A percentile compares a stretch with the other conserved stretches of the same genome.
These are phyloP conservation scores for Pollenia labialis DNA, from an alignment of 2,888 invertebrate species.

Conservation along the genomic window DNA sequence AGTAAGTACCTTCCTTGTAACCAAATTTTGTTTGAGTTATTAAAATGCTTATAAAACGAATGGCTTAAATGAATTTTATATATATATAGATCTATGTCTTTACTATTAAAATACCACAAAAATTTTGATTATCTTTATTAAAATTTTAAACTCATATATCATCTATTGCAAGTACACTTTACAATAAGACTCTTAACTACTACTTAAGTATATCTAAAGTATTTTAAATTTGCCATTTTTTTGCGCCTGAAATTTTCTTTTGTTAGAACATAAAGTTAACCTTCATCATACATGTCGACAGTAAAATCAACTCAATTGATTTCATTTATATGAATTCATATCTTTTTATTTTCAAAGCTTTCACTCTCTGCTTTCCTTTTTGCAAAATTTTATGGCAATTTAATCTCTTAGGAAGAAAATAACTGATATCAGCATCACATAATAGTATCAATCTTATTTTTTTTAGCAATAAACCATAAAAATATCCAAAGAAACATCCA, in stretches of 20 bases:
- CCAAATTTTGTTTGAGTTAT: too few relatives aligned
- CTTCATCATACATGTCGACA: constrained; percentile 41
- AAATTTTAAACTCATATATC: neutral
- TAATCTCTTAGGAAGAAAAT: constrained; percentile 64
- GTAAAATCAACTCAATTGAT: constrained; percentile 31
- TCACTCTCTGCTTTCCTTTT: too few relatives aligned
- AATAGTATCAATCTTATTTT: constrained; percentile 63
- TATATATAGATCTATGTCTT: too few relatives aligned
- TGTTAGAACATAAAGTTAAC: constrained; percentile 6
- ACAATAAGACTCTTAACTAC: constrained; percentile 4
- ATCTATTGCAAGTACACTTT: neutral
- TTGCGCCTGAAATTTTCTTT: constrained; percentile 14
- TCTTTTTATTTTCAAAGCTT: constrained; percentile 6
- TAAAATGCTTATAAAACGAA: too few relatives aligned
- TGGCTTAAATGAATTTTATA: too few relatives aligned
- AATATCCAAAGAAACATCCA: constrained; percentile 33
- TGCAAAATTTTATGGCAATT: constrained; percentile 61
- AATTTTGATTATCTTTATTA: neutral
- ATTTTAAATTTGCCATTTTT: constrained; percentile 15
- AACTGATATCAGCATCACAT: constrained; percentile 60
- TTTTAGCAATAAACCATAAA: constrained; percentile 66
- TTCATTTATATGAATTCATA: constrained; percentile 22
- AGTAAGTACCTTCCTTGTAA: too few relatives aligned
- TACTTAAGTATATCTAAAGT: neutral
- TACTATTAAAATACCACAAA: too few relatives aligned